Evolutionary conservation across 2,113 vertebrate species (phyloP).

Genomic region (Cavia aperea): DNA sequence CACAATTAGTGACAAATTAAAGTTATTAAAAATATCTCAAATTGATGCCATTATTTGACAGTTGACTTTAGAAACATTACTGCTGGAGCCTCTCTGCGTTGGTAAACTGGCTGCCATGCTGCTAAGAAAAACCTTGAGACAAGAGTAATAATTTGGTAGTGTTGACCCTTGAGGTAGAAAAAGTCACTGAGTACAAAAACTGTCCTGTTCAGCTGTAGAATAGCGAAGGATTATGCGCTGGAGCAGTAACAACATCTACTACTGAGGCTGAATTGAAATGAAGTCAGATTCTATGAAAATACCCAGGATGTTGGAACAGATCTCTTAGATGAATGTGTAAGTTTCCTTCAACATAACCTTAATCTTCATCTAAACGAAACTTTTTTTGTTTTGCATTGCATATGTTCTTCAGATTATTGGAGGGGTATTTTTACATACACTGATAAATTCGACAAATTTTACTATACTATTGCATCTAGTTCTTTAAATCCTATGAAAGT

Average conservation of each 20-base stretch:
- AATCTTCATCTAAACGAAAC: not conserved
- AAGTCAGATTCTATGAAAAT: not conserved
- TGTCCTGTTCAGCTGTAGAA: fast-evolving
- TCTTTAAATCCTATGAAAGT: not conserved
- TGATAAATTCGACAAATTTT: not conserved
- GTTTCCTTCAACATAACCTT: not conserved
- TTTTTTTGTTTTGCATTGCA: not conserved
- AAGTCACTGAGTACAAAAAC: not conserved
- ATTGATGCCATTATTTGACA: no score
- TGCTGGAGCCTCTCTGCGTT: not conserved
- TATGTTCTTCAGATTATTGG: not conserved
- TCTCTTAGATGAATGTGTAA: not conserved
- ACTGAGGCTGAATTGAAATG: not conserved
- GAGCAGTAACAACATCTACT: not conserved
- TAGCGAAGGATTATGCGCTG: not conserved
- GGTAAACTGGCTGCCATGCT: not conserved
- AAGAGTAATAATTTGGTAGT: not conserved
- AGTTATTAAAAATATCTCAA: not conserved
- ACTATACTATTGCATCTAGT: not conserved
- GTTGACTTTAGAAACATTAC: no score
- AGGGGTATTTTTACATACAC: not conserved
- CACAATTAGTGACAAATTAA: not conserved
- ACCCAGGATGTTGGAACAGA: not conserved
- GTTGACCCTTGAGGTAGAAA: not conserved
- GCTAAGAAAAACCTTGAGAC: not conserved